Percentiles rank a stretch among this genome's conserved stretches.
Evolutionary conservation across 2,888 invertebrate species (phyloP).

Genomic region (Conus canariensis): DNA sequence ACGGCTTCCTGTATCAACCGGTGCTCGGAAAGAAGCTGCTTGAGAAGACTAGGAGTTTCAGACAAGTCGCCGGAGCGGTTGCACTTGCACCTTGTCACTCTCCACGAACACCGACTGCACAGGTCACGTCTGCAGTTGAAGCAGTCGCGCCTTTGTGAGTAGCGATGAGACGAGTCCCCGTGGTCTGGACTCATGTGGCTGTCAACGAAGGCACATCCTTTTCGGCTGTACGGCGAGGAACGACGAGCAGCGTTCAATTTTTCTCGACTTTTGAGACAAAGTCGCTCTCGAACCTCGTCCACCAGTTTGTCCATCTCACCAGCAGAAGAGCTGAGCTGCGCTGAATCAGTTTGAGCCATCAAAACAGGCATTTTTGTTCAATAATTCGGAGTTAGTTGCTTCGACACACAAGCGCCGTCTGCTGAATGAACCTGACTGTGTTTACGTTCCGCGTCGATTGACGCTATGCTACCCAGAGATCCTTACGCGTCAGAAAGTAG

Average conservation of each 20-base stretch:
- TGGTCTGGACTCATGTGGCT: background rate
- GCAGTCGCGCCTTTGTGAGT: background rate
- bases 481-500: conserved; percentile 28
- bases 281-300: conserved; percentile 48
- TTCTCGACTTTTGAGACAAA: conserved; percentile 49
- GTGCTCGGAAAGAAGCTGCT: conserved; percentile 49
- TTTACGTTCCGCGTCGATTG: conserved; percentile 32
- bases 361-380: conserved; percentile 36
- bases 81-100: background rate
- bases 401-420: conserved; percentile 14
- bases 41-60: conserved; percentile 42
- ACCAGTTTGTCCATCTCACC: conserved; percentile 48
- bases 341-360: conserved; percentile 13
- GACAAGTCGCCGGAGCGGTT: conserved; percentile 13
- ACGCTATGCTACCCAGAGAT: conserved; percentile 15
- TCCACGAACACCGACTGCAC: conserved; percentile 13
- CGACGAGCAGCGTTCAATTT: conserved; percentile 44
- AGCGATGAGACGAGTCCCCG: conserved; percentile 10
- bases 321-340: conserved; percentile 21
- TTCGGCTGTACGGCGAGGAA: conserved; percentile 41
- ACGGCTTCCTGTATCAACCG: conserved; percentile 53
- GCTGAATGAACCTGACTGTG: conserved; percentile 39
- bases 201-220: conserved; percentile 26
- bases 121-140: background rate
- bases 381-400: background rate